Base-by-base conservation (phyloP, 2,797 vertebrate species). In the Uromys caudimaculatus region DNA sequence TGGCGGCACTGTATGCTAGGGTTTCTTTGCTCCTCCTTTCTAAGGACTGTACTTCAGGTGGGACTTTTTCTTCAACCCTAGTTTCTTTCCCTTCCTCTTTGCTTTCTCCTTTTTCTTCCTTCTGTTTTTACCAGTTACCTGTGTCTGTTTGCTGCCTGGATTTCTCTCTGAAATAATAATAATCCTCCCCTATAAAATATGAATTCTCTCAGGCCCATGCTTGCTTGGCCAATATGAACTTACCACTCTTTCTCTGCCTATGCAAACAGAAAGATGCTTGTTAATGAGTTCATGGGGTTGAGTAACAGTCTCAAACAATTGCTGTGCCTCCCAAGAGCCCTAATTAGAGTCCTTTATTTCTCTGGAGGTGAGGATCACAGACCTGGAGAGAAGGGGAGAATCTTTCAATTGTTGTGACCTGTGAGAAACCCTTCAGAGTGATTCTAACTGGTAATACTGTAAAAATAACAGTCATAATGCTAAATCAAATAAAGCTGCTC, bases 291-390 rank as follows among this genome's bases (percentile, higher is more conserved):
- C 89, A 83, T 95, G 94, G 92, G 85, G 91, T 97, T 98, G 97
- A 95, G 92, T 89, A 97, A 98, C 75, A 90, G 71, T 95, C 92
- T 91, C 92, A 97, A 73, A 97, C 89, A 97, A 97, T 96, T 94
- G 89, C 91, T 96, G 90, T 94, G 73, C 92, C 91, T 98, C 98
- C 97, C 97, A 84, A 86, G 93, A 95, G 95, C 77, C 91, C 96
- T 97, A 96, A 98, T 98, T 97, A 98, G 82, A 95, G 95, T 90
- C 87, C 69, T 97, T 96, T 95, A 96, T 97, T 97, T 35, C 67
- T 67, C 21, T 90, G 67, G 35, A 95, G 81, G 81, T 92, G 62
- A 96, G n/a, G 64, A 78, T 90, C 67, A 62, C 52, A 27, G 83
- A 95, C 64, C 84, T 24, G 35, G 1, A 83, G 73, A 91, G 81